Base-by-base conservation (phyloP, 1,140 invertebrate genomes). In the Panagrolaimus sp. region DNA sequence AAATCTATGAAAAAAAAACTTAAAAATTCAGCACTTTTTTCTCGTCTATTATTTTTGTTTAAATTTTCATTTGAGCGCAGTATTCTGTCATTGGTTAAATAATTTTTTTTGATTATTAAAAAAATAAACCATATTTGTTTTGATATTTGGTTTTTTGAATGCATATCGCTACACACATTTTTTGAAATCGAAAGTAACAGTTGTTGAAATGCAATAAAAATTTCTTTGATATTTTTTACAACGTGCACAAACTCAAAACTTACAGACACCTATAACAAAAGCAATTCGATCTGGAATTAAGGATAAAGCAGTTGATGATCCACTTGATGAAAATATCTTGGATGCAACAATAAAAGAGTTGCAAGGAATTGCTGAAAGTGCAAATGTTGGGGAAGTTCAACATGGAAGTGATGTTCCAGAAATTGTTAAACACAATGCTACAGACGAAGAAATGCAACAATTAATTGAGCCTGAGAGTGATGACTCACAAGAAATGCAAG, bases 291-390 rank as follows among this genome's bases (percentile, higher is more conserved):
- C 12, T 28, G 52, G 52, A 58, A 58, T 58, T 12, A 58, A 58
- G 21, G 52, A 28, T 28, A 58, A 28, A 21, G 28, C 52, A 58
- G 52, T n/a, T 21, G 28, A 58, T 21, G 21, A 58, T 21, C 15
- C 21, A 21, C 21, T 21, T 2, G 52, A 58, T 58, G 52, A 58
- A 21, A 58, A 58, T 28, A 58, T 58, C n/a, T 21, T 58, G 8
- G 52, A 58, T 28, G 52, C 52, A 6, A 58, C 52, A 21, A 58
- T 58, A 21, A 58, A 58, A 58, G 52, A 58, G 28, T 17, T 58
- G 3, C 52, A 58, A 58, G 52, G 52, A 21, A 58, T 58, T 17
- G 52, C 52, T 1, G 52, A 58, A 58, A 28, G 32, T 38, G 32
- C 32, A 38, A 38, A 38, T 7, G 32, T 38, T 38, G 32, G 32